These are phyloP conservation scores for Antrozous pallidus DNA, from an alignment of 2,797 vertebrate genomes.

Conservation along the genomic window DNA sequence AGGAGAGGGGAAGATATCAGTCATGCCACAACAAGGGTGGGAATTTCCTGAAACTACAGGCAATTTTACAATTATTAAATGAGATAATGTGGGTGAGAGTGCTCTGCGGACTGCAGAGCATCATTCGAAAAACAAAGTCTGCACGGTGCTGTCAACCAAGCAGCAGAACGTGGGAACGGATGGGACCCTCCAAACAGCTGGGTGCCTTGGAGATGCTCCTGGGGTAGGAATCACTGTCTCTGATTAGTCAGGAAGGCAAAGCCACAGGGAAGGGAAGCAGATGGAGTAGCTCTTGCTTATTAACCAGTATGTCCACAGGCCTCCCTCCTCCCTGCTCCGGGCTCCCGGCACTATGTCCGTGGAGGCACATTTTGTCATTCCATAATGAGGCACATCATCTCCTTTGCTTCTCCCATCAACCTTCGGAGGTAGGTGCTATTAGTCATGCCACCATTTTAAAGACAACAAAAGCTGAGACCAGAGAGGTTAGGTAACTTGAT, in stretches of 20 bases:
- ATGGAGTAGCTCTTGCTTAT: not conserved
- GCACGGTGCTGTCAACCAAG: not conserved
- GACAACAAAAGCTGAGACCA: not conserved
- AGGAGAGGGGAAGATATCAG: not conserved
- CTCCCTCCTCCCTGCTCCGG: not conserved
- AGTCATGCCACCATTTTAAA: not conserved
- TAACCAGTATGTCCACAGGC: not conserved
- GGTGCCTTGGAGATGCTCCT: not conserved
- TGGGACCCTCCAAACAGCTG: not conserved
- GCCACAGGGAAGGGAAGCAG: not conserved
- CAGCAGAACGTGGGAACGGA: not conserved
- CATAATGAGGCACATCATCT: not conserved
- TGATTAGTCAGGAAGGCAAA: not conserved
- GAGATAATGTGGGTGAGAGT: not conserved
- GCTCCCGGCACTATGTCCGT: not conserved
- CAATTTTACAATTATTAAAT: not conserved
- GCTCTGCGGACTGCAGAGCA: not conserved
- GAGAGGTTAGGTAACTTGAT: not conserved
- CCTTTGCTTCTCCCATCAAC: not conserved
- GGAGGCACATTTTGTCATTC: not conserved
- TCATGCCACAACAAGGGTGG: constrained; percentile 17
- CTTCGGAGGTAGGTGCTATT: not conserved
- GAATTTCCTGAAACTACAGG: not conserved
- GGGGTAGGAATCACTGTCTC: not conserved
- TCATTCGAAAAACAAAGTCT: not conserved